phyloP scores from a whole-genome alignment of 2,888 invertebrate species.

The Zootermopsis nevadensis region DNA sequence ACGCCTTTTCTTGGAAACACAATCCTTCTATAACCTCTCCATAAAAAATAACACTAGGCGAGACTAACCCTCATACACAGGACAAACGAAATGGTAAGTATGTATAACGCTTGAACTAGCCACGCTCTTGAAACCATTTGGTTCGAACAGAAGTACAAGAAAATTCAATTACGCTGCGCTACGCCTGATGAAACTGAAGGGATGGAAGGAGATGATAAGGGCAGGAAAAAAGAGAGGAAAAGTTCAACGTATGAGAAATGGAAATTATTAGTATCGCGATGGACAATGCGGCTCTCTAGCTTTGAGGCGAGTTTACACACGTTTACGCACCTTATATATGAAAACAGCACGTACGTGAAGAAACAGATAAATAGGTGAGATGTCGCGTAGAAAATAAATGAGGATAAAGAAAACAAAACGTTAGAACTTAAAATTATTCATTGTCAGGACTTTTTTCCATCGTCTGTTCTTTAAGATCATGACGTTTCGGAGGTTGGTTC shows the following conservation, averaged over 20 bases:
- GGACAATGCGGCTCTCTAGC: not conserved
- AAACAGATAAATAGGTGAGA: no score
- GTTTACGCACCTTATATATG: no score
- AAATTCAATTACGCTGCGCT: conserved; percentile 19
- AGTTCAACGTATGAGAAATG: not conserved
- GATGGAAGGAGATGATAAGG: not conserved
- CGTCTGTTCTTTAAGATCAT: no score
- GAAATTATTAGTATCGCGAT: not conserved
- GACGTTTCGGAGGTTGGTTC: no score
- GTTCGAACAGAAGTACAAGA: conserved; percentile 9
- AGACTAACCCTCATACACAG: not conserved
- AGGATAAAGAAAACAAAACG: no score
- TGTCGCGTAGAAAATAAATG: no score
- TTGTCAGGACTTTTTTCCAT: no score
- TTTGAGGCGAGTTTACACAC: no score
- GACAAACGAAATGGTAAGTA: conserved; percentile 27
- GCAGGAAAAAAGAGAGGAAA: not conserved
- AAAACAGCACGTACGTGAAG: no score
- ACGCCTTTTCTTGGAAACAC: not conserved
- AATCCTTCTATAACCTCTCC: not conserved
- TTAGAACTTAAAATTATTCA: no score
- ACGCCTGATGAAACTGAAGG: not conserved
- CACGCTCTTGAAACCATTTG: not conserved
- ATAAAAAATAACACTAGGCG: conserved; percentile 13
- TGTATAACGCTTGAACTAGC: not conserved